Evolutionary conservation across 2,888 invertebrate genomes (phyloP).

Genomic region (Drosophila engyochracea): DNA sequence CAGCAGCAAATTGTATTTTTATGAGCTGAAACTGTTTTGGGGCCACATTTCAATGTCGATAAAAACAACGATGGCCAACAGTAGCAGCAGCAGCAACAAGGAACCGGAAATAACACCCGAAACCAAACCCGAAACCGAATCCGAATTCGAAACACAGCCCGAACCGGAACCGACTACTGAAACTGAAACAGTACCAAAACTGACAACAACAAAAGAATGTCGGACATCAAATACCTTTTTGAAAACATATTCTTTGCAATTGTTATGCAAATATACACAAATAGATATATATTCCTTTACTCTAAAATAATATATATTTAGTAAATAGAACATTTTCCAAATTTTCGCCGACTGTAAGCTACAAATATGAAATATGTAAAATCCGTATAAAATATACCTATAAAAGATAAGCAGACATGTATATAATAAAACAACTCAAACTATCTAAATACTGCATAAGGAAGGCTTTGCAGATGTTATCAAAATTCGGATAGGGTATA

Average conservation of each 20-base stretch:
- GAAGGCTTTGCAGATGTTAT: background rate
- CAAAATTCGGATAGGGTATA: conserved; percentile 9
- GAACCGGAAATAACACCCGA: conserved; percentile 17
- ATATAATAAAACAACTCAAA: background rate
- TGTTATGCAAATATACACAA: background rate
- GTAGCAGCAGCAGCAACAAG: conserved; percentile 18
- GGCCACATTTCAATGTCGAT: conserved; percentile 83
- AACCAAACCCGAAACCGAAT: conserved; percentile 16
- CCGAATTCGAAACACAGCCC: conserved; percentile 13
- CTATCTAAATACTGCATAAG: background rate
- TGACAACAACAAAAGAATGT: background rate
- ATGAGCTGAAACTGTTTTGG: conserved; percentile 84
- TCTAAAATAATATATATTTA: background rate
- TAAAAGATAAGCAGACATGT: background rate
- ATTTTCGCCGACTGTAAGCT: background rate
- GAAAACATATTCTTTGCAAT: background rate
- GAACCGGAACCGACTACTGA: conserved; percentile 19
- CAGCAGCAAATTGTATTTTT: conserved; percentile 84
- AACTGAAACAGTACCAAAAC: conserved; percentile 8
- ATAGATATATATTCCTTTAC: background rate
- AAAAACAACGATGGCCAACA: conserved; percentile 68
- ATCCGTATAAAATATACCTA: background rate
- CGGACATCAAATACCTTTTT: background rate
- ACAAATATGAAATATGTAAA: background rate
- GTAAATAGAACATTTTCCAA: background rate